A percentile compares a stretch with the other conserved stretches of the same genome.
Conservation (phyloP, 92 coral and sea anemone species). For the Heteractis magnifica region DNA sequence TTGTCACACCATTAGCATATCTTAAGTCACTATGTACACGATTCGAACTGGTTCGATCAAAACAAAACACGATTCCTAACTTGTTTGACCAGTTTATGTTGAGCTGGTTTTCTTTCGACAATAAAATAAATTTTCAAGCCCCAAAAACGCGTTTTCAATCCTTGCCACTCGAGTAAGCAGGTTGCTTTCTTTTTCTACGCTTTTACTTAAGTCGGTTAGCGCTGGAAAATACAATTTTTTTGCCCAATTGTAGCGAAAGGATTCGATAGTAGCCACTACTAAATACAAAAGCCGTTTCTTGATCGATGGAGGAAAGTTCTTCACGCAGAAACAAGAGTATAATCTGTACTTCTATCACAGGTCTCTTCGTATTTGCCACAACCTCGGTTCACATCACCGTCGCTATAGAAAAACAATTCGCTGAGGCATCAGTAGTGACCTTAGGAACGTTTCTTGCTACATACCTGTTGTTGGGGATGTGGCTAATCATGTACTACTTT, state of each 20-base stretch:
- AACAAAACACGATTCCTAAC: conserved; percentile 6
- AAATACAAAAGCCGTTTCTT: background rate
- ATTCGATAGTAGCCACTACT: background rate
- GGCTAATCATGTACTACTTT: conserved; percentile 40
- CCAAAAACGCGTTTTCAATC: background rate
- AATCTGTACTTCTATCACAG: conserved; percentile 7
- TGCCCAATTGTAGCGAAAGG: background rate
- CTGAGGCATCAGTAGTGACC: conserved; percentile 40
- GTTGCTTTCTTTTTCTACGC: background rate
- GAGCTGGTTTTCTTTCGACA: conserved; percentile 2
- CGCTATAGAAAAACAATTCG: conserved; percentile 21
- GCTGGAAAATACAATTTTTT: background rate
- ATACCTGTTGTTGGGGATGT: conserved; percentile 17
- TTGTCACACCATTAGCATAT: conserved; percentile 28
- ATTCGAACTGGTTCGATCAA: conserved; percentile 12
- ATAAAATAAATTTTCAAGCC: conserved; percentile 25
- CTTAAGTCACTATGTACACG: background rate
- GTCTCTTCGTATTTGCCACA: conserved; percentile 7
- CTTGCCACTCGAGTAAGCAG: conserved; percentile 4
- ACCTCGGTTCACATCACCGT: conserved; percentile 31
- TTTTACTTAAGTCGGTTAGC: background rate
- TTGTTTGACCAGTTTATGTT: conserved; percentile 38
- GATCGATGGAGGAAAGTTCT: conserved; percentile 48
- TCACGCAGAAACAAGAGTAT: conserved; percentile 21
- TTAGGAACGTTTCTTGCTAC: conserved; percentile 36